Conservation (phyloP, 2,888 invertebrate genomes). For the Metellina segmentata region DNA sequence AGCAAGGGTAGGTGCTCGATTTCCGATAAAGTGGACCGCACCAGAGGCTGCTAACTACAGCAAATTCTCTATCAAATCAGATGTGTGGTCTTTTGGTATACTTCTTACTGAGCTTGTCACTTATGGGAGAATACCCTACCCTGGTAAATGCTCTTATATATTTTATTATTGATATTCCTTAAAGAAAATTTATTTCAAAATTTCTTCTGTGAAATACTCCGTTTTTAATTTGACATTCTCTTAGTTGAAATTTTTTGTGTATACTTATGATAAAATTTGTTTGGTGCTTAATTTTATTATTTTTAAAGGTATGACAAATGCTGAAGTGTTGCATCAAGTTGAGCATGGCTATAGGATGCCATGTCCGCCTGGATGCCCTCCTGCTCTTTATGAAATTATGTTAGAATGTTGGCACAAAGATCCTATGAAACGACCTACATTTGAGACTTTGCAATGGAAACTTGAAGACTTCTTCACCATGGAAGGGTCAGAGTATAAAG, state of each 20-base stretch:
- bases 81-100: conserved; percentile 99
- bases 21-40: conserved; percentile 99
- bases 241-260: not conserved
- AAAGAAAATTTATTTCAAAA: not conserved
- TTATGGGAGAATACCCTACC: conserved; percentile 99
- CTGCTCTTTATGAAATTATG: conserved; percentile 98
- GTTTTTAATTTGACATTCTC: not conserved
- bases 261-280: not conserved
- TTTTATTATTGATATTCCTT: not conserved
- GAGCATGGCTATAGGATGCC: conserved; percentile 99
- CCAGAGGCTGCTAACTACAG: conserved; percentile 99
- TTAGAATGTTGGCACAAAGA: conserved; percentile 99
- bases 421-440: conserved; percentile 98
- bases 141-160: conserved; percentile 84
- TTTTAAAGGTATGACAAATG: conserved; percentile 92
- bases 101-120: conserved; percentile 98
- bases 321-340: conserved; percentile 99
- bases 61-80: conserved; percentile 99
- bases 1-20: conserved; percentile 97
- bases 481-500: conserved; percentile 99
- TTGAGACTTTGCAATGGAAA: conserved; percentile 99
- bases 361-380: conserved; percentile 91
- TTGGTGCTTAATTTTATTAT: not conserved
- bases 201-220: not conserved
- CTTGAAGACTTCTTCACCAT: conserved; percentile 99